Conservation (phyloP, 2,888 invertebrate genomes). For the Hirtodrosophila alboralis region DNA sequence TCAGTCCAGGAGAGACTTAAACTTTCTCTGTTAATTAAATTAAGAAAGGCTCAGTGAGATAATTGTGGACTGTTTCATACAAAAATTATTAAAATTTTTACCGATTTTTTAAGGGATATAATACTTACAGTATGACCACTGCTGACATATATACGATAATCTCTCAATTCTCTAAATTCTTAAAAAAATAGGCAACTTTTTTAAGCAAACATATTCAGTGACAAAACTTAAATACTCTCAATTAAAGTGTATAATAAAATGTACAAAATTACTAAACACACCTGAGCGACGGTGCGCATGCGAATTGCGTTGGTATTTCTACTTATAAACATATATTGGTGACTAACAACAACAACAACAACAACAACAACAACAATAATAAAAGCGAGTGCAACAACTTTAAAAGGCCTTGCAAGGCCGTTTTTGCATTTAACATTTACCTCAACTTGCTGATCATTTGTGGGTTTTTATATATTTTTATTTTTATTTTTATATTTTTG, state of each 20-base stretch:
- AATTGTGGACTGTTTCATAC: no score
- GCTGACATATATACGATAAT: no score
- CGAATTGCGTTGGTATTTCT: slow-evolving; percentile 24
- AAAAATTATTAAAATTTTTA: no score
- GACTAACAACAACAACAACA: slow-evolving; percentile 33
- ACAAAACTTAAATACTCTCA: slow-evolving; percentile 5
- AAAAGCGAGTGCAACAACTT: slow-evolving; percentile 73
- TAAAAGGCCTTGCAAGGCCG: slow-evolving; percentile 83
- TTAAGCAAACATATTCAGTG: neutral
- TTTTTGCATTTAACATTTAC: slow-evolving; percentile 56
- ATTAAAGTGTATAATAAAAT: slow-evolving; percentile 4
- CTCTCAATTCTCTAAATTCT: no score
- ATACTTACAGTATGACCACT: no score
- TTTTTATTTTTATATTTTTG: slow-evolving; percentile 14
- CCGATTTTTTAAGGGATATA: no score
- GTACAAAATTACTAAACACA: slow-evolving; percentile 45
- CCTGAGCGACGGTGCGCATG: slow-evolving; percentile 33
- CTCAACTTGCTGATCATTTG: slow-evolving; percentile 16
- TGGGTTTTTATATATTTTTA: slow-evolving; percentile 13
- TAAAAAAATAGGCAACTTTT: no score
- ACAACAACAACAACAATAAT: slow-evolving; percentile 16
- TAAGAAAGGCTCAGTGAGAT: no score
- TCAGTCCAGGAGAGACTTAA: no score
- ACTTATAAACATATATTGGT: slow-evolving; percentile 14
- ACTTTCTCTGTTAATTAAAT: no score